Evolutionary conservation across 2,113 vertebrate genomes (phyloP).

Genomic region (Mohoua ochrocephala): DNA sequence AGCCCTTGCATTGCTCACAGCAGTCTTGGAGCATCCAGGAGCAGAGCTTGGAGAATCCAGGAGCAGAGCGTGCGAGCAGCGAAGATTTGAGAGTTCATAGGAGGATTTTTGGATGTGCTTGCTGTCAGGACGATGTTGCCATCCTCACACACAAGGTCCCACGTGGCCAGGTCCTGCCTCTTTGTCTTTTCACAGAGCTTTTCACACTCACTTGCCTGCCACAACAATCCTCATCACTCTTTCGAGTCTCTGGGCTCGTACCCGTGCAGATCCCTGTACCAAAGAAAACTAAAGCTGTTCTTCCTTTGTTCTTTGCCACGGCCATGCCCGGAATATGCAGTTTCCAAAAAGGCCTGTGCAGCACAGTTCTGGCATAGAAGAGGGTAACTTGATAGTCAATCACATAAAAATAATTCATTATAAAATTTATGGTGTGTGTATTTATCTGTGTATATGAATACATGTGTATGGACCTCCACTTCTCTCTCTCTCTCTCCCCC

Average conservation of each 20-base stretch:
- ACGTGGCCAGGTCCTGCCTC: background rate
- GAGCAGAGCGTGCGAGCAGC: accelerated
- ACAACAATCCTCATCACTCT: background rate
- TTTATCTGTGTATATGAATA: background rate
- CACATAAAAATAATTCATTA: background rate
- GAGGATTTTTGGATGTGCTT: background rate
- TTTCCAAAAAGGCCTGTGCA: background rate
- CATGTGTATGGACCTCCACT: background rate
- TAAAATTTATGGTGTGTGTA: background rate
- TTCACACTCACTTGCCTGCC: background rate
- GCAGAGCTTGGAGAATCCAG: background rate
- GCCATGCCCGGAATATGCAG: background rate
- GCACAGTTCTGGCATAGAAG: background rate
- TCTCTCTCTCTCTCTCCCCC: background rate
- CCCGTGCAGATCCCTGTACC: background rate
- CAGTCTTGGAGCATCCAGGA: background rate
- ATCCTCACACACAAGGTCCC: accelerated
- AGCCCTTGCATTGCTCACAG: background rate
- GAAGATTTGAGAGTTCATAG: background rate
- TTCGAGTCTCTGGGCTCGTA: background rate
- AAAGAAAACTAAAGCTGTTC: background rate
- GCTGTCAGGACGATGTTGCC: background rate
- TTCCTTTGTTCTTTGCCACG: background rate
- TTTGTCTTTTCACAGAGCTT: background rate
- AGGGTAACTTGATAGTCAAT: background rate